These are phyloP conservation scores for Chromobotia macracanthus DNA, from an alignment of 2,797 vertebrate species.

Conservation along the genomic window DNA sequence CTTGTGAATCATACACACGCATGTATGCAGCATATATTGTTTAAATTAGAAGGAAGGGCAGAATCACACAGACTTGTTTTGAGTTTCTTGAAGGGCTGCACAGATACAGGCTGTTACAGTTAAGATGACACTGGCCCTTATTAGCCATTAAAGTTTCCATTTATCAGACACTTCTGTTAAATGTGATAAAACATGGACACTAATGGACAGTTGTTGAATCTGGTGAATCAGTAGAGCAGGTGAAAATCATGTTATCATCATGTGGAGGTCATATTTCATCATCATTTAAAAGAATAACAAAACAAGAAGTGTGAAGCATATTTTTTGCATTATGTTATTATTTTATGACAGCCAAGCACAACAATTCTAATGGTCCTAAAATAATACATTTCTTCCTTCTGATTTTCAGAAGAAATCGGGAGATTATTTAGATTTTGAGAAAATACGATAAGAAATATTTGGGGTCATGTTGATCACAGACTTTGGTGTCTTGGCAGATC, in stretches of 20 bases:
- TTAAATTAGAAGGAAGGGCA: not conserved
- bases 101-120: no score
- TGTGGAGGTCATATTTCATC: not conserved
- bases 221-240: not conserved
- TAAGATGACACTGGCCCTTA: no score
- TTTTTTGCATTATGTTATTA: not conserved
- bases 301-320: no score
- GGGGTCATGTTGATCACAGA: no score
- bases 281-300: not conserved
- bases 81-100: not conserved
- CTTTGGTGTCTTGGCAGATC: no score
- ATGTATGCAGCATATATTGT: conserved; percentile 39
- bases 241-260: not conserved
- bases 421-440: no score
- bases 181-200: not conserved
- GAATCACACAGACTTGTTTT: conserved; percentile 13
- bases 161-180: not conserved
- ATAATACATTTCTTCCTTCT: no score
- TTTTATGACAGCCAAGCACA: not conserved
- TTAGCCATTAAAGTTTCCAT: no score
- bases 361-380: no score
- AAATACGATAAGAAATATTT: not conserved
- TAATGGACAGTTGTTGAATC: no score
- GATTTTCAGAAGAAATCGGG: no score
- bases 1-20: conserved; percentile 34